A percentile compares a stretch with the other conserved stretches of the same genome.
phyloP scores from a whole-genome alignment of 2,888 invertebrate species.

The Lottia gigantea region DNA sequence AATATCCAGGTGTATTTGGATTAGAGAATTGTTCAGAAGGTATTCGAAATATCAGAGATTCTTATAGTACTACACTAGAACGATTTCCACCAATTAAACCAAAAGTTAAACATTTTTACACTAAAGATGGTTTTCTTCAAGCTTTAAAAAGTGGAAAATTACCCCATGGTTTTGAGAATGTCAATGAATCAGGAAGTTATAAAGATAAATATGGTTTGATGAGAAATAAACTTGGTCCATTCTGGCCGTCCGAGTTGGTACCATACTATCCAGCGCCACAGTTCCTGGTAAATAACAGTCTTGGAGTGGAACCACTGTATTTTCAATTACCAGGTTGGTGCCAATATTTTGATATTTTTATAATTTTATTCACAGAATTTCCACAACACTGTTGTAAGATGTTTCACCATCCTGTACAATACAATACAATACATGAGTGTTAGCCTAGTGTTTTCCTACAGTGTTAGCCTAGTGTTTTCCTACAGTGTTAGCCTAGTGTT shows the following conservation, averaged over 20 bases:
- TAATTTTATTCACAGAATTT: too few species aligned
- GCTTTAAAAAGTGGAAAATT: slow-evolving; percentile 52
- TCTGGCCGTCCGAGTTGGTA: slow-evolving; percentile 65
- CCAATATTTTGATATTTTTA: too few species aligned
- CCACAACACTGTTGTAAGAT: too few species aligned
- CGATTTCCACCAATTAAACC: slow-evolving; percentile 26
- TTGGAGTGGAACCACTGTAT: slow-evolving; percentile 47
- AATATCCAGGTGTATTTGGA: slow-evolving; percentile 55
- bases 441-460: too few species aligned
- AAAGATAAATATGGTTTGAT: slow-evolving; percentile 61
- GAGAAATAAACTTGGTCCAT: slow-evolving; percentile 62
- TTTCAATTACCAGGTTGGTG: slow-evolving; percentile 47
- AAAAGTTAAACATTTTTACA: slow-evolving; percentile 48
- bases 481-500: too few species aligned
- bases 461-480: too few species aligned
- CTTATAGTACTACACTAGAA: slow-evolving; percentile 21
- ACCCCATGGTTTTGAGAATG: slow-evolving; percentile 53
- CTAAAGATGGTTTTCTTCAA: slow-evolving; percentile 58
- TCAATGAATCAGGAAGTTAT: slow-evolving; percentile 48
- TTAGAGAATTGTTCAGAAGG: slow-evolving; percentile 51
- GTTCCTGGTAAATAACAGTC: slow-evolving; percentile 29
- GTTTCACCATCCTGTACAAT: too few species aligned
- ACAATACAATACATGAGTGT: too few species aligned
- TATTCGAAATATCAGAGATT: slow-evolving; percentile 44
- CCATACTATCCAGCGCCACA: slow-evolving; percentile 61